Evolutionary conservation across 2,797 vertebrate species (phyloP).

Genomic region (Sebastes diploproa): DNA sequence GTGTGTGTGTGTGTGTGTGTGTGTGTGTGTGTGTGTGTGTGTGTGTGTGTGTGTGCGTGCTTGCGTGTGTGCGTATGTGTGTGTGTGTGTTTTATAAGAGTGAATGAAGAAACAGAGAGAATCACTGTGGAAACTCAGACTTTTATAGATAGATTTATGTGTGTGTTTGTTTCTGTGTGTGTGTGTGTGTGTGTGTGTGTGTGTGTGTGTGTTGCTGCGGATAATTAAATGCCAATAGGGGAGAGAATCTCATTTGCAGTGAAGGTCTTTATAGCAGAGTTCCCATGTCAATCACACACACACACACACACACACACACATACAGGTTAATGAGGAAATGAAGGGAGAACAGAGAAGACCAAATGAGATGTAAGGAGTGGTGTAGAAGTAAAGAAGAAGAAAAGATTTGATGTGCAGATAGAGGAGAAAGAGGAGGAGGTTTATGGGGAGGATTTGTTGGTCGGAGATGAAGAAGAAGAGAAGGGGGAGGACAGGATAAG

Average conservation of each 20-base stretch:
- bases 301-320: too few species aligned
- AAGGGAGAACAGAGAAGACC: neutral
- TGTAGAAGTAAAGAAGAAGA: neutral
- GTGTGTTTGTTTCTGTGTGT: conserved; percentile 4
- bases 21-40: too few species aligned
- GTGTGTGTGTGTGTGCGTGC: too few species aligned
- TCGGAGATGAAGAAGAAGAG: neutral
- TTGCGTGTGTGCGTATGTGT: neutral
- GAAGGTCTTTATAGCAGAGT: conserved; percentile 62
- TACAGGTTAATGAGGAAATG: too few species aligned
- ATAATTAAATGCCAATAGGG: conserved; percentile 65
- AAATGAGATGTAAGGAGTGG: conserved; percentile 1
- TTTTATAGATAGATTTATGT: conserved; percentile 28
- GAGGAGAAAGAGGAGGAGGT: neutral
- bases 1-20: too few species aligned
- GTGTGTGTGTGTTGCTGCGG: conserved; percentile 20
- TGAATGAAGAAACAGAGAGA: conserved; percentile 31
- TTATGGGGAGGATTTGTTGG: neutral
- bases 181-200: conserved; percentile 14
- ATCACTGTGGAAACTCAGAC: conserved; percentile 43
- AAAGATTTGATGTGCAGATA: neutral
- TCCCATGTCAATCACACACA: conserved; percentile 50
- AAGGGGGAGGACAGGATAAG: neutral
- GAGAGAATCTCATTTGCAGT: conserved; percentile 61
- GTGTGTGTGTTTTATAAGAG: conserved; percentile 31